phyloP scores from a whole-genome alignment of 2,797 vertebrate genomes.

The Aeoliscus strigatus region DNA sequence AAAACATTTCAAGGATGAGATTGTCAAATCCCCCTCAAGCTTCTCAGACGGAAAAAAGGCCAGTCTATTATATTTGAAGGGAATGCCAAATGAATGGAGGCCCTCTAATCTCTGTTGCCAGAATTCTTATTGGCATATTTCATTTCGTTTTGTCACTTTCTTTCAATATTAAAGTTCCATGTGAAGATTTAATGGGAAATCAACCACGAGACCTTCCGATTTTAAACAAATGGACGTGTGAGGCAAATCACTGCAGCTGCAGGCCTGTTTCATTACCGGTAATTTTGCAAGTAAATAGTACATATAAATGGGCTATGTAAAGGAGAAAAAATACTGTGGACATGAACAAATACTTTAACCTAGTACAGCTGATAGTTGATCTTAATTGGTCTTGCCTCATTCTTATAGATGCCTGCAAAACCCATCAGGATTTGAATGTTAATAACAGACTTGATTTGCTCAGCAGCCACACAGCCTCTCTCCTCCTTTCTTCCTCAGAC shows the following conservation, averaged over 20 bases:
- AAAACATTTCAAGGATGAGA: constrained; percentile 9
- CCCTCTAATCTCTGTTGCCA: constrained; percentile 27
- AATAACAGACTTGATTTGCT: constrained; percentile 35
- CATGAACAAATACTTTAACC: constrained; percentile 16
- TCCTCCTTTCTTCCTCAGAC: constrained; percentile 10
- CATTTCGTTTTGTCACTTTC: constrained; percentile 19
- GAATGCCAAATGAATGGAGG: constrained; percentile 15
- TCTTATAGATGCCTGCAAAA: constrained; percentile 16
- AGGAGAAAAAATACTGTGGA: constrained; percentile 13
- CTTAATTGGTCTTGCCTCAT: constrained; percentile 30
- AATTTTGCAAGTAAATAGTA: constrained; percentile 27
- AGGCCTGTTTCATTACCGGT: constrained; percentile 19
- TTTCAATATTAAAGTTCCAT: constrained; percentile 12
- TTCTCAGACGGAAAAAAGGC: constrained; percentile 16
- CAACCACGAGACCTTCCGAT: constrained; percentile 16
- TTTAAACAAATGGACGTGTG: constrained; percentile 22
- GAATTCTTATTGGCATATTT: constrained; percentile 24
- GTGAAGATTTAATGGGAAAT: constrained; percentile 23
- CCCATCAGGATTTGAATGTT: constrained; percentile 39
- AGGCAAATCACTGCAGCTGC: constrained; percentile 8
- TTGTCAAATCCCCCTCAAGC: constrained; percentile 19
- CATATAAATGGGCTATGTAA: constrained; percentile 23
- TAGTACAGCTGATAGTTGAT: constrained; percentile 18
- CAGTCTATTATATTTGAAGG: constrained; percentile 24
- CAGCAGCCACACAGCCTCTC: constrained; percentile 14